Base-by-base conservation (phyloP, 2,888 invertebrate genomes). In the Lithophane semibrunnea region DNA sequence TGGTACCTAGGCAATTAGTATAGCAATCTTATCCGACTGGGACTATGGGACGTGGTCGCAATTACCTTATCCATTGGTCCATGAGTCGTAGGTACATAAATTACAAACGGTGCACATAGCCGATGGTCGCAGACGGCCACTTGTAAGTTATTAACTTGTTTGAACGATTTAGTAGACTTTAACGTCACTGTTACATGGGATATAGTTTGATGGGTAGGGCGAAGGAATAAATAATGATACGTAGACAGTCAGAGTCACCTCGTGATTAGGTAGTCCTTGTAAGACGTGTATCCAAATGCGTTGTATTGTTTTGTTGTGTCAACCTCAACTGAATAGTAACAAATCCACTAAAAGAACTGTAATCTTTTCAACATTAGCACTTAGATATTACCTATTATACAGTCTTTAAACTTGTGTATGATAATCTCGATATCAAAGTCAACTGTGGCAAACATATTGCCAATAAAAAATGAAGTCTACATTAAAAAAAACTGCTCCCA, bases 371-470 rank as follows among this genome's bases (percentile, higher is more conserved):
- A 76, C 47, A 49, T 63, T 0, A 64, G 2, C 44, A 81, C 44
- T 73, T 24, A 52, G 21, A 60, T 52, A 65, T 92, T 93, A 93
- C 93, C 93, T 80, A 85, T 75, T 73, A 90, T 72, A 78, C 85
- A 86, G 73, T 90, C 91, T 74, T 86, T 84, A 88, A 92, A 93
- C 72, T 89, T 91, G 80, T 93, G 88, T 78, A 90, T 88, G 67
- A 89, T 86, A 29, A 93, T 90, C 89, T 94, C 93, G 81, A 94
- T 92, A 83, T 94, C 93, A 87, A 92, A 87, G 76, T 90, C 89
- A 82, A 93, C 83, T 71, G 89, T 90, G 64, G 85, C 85, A 82
- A 91, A 91, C 92, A 92, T 92, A 90, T 91, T 88, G 83, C 84
- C 77, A 79, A 83, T 88, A 86, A 84, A 63, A 85, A 83, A 84